A percentile compares a stretch with the other conserved stretches of the same genome.
Conservation (phyloP, 1,140 invertebrate genomes). For the Apis laboriosa region DNA sequence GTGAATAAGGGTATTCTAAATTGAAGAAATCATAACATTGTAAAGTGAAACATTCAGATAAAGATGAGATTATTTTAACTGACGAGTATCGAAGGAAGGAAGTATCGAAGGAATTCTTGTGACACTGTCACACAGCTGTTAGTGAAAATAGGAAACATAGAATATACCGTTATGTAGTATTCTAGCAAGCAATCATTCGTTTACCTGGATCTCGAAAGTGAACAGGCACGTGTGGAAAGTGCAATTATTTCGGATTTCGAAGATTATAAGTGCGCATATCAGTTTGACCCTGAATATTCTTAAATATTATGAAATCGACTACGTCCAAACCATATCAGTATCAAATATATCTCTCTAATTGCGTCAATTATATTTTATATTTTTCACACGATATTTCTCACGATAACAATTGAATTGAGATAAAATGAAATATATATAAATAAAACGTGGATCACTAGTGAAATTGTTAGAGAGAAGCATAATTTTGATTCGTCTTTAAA, state of each 20-base stretch:
- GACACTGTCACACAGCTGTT: constrained; percentile 40
- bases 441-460: constrained; percentile 8
- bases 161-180: constrained; percentile 45
- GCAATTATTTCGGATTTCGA: constrained; percentile 30
- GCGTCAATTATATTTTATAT: background rate
- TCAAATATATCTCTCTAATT: constrained; percentile 3
- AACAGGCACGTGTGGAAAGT: constrained; percentile 33
- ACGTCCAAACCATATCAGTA: background rate
- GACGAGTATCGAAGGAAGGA: background rate
- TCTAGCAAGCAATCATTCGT: constrained; percentile 33
- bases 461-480: background rate
- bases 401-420: background rate
- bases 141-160: constrained; percentile 50
- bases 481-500: background rate
- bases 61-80: background rate
- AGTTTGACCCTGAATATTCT: background rate
- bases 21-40: too few species aligned
- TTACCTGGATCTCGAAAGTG: constrained; percentile 49
- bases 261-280: background rate
- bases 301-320: background rate
- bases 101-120: constrained; percentile 1
- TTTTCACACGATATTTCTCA: background rate
- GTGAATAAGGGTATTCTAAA: background rate
- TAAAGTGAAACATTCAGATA: background rate
- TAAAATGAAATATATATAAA: background rate